These are phyloP conservation scores for Fabriciana adippe DNA, from an alignment of 2,888 invertebrate genomes.

Conservation along the genomic window DNA sequence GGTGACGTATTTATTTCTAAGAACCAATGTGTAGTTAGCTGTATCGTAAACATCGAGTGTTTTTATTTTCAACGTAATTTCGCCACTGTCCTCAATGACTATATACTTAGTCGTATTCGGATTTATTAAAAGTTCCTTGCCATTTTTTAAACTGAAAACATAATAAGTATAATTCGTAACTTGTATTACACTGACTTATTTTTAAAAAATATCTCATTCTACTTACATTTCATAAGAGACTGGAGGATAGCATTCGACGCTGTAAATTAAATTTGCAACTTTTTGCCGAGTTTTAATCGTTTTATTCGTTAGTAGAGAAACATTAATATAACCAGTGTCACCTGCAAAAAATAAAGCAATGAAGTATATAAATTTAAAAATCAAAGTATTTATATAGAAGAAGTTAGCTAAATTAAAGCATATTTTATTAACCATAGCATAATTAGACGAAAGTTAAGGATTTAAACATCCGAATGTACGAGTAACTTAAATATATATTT, in stretches of 20 bases:
- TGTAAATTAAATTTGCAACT: background rate
- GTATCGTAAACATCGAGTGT: conserved; percentile 53
- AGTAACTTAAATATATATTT: too few relatives aligned
- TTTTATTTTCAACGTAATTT: conserved; percentile 45
- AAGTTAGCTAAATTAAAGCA: too few relatives aligned
- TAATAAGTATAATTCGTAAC: background rate
- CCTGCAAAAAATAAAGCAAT: conserved; percentile 19
- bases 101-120: conserved; percentile 44
- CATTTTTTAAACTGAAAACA: conserved; percentile 41
- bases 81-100: conserved; percentile 20
- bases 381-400: too few relatives aligned
- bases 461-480: too few relatives aligned
- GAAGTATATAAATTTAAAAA: too few relatives aligned
- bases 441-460: too few relatives aligned
- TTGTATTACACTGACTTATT: background rate
- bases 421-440: too few relatives aligned
- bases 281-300: background rate
- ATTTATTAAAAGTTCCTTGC: conserved; percentile 41
- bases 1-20: conserved; percentile 49
- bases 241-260: background rate
- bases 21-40: conserved; percentile 61
- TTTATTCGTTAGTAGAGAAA: background rate
- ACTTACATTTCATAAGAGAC: conserved; percentile 13
- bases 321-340: conserved; percentile 23
- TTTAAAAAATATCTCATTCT: too few relatives aligned